Evolutionary conservation across 1,140 invertebrate genomes (phyloP), one percentile per base, ranked within the genome.

Genomic region (Ips typographus): DNA sequence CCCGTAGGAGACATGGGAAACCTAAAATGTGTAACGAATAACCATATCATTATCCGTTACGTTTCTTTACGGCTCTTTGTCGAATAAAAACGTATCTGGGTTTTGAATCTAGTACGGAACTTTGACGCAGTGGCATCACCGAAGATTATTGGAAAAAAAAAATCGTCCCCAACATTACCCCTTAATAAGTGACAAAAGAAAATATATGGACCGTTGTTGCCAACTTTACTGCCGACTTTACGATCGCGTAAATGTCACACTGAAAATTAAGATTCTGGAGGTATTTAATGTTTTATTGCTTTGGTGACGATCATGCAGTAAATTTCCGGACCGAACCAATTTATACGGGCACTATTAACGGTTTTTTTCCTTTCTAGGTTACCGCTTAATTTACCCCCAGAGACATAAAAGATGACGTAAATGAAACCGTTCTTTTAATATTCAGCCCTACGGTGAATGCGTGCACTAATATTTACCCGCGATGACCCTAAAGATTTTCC

Each of bases 201-300:
- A 56, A 56, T 56, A 56, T 56, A 56, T 40, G 53, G 38, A 56
- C 53, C 53, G 39, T 56, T 56, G 53, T 56, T 56, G 53, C 53
- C 53, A 56, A 56, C 53, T n/a, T 56, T 56, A 56, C 53, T 56
- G 53, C 53, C 38, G 7, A 38, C 53, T 56, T 56, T 56, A 56
- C 53, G 53, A 56, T 40, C 53, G n/a, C 53, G 38, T 56, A 56
- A 56, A 56, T 56, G 53, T 56, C 53, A 7, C 38, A 39, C 22
- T 40, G 53, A 36, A 56, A 56, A 56, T 56, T 56, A 56, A 56
- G 53, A 56, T 38, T 56, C 53, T 56, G n/a, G 53, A 56, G 53
- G 53, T 56, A 56, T 56, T 56, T 56, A 2, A 49, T 49, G 47
- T 49, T 49, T 49, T 49, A 49, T 49, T 49, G 47, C 47, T 22